phyloP scores from a whole-genome alignment of 2,797 vertebrate genomes.

The Enteromius mattozi region DNA sequence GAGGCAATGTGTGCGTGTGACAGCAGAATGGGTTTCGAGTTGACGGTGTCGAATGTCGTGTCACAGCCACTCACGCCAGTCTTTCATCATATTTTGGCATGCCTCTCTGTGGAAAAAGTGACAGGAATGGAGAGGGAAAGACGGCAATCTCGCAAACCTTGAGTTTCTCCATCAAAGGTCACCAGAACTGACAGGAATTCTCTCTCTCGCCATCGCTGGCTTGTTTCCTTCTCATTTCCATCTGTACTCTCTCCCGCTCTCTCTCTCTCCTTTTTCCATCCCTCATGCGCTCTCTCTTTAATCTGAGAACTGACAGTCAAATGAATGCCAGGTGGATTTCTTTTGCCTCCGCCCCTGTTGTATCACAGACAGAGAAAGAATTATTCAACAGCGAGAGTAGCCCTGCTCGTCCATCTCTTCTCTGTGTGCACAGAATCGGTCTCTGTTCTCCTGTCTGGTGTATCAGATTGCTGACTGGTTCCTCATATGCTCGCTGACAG shows the following conservation, averaged over 20 bases:
- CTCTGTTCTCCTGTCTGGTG: slow-evolving; percentile 49
- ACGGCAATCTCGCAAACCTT: slow-evolving; percentile 64
- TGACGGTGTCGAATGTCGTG: slow-evolving; percentile 71
- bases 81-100: slow-evolving; percentile 72
- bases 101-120: slow-evolving; percentile 63
- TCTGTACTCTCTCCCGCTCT: slow-evolving; percentile 47
- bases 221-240: slow-evolving; percentile 48
- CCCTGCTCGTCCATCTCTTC: slow-evolving; percentile 48
- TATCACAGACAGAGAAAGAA: slow-evolving; percentile 55
- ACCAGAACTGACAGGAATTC: slow-evolving; percentile 56
- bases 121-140: slow-evolving; percentile 57
- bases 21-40: slow-evolving; percentile 69
- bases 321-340: slow-evolving; percentile 69
- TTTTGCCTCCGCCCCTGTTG: slow-evolving; percentile 40
- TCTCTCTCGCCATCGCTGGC: slow-evolving; percentile 37
- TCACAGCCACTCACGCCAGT: slow-evolving; percentile 67
- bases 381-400: slow-evolving; percentile 57
- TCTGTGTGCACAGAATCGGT: slow-evolving; percentile 41
- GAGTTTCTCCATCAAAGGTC: slow-evolving; percentile 62
- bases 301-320: slow-evolving; percentile 63
- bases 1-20: slow-evolving; percentile 67
- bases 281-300: slow-evolving; percentile 51
- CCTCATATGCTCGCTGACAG: slow-evolving; percentile 56
- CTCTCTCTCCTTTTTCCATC: slow-evolving; percentile 28
- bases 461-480: slow-evolving; percentile 53